Conservation (phyloP, 2,113 vertebrate genomes). For the Carassius gibelio region DNA sequence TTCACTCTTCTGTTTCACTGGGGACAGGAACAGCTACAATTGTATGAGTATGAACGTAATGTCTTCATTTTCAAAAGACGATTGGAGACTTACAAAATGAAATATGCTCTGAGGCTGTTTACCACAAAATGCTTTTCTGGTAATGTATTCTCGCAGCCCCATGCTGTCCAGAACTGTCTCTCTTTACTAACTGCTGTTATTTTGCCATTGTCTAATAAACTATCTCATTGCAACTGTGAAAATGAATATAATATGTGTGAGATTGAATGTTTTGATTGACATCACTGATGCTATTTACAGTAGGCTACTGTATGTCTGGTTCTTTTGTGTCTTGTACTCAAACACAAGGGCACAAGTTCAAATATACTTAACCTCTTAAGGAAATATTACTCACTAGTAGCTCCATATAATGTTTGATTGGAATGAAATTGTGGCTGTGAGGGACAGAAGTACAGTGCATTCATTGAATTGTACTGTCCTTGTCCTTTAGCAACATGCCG, state of each 20-base stretch:
- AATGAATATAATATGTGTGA: neutral
- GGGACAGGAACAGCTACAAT: neutral
- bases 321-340: too few relatives aligned
- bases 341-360: neutral
- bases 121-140: neutral
- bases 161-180: neutral
- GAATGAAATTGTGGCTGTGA: neutral
- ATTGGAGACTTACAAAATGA: slow-evolving; percentile 4
- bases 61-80: neutral
- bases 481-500: neutral
- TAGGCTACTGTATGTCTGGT: neutral
- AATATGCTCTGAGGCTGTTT: neutral
- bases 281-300: neutral
- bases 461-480: neutral
- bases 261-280: neutral
- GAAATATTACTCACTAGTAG: neutral
- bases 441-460: neutral
- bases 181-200: slow-evolving; percentile 10
- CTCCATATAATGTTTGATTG: neutral
- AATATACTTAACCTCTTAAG: too few relatives aligned
- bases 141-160: neutral
- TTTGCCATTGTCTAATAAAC: slow-evolving; percentile 1
- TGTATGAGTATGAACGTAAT: neutral
- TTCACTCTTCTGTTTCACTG: slow-evolving; percentile 19
- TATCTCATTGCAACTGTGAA: neutral